Percentiles rank a stretch among this genome's conserved stretches.
Conservation (phyloP, 2,797 vertebrate species). For the Glyptemys insculpta region DNA sequence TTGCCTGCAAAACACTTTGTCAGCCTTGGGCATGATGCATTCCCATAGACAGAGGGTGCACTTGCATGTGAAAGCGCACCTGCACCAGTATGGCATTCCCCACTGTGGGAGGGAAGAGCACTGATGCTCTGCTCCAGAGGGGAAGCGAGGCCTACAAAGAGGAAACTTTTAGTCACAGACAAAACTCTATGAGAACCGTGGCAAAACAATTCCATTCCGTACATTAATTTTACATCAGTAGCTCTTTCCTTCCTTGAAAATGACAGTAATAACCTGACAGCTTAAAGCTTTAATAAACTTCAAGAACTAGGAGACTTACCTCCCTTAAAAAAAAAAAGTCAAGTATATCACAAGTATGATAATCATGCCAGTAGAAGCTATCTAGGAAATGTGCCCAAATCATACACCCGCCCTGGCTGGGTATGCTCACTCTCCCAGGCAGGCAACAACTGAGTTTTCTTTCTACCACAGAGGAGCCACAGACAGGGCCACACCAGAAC, state of each 20-base stretch:
- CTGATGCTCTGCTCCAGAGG: neutral
- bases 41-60: neutral
- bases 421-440: neutral
- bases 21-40: neutral
- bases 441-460: neutral
- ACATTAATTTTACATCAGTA: slow-evolving; percentile 88
- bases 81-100: neutral
- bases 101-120: neutral
- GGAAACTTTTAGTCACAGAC: neutral
- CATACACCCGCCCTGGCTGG: neutral
- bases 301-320: slow-evolving; percentile 75
- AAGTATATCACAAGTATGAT: slow-evolving; percentile 67
- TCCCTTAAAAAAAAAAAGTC: neutral
- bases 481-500: neutral
- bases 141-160: neutral
- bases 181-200: slow-evolving; percentile 30
- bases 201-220: slow-evolving; percentile 87
- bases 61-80: neutral
- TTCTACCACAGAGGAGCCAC: neutral
- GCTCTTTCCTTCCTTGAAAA: slow-evolving; percentile 82
- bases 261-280: slow-evolving; percentile 87
- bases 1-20: slow-evolving; percentile 21
- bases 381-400: neutral
- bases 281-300: slow-evolving; percentile 87
- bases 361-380: slow-evolving; percentile 30